Evolutionary conservation across 2,113 vertebrate species (phyloP), one percentile per base, ranked within the genome.

Genomic region (Malurus melanocephalus): DNA sequence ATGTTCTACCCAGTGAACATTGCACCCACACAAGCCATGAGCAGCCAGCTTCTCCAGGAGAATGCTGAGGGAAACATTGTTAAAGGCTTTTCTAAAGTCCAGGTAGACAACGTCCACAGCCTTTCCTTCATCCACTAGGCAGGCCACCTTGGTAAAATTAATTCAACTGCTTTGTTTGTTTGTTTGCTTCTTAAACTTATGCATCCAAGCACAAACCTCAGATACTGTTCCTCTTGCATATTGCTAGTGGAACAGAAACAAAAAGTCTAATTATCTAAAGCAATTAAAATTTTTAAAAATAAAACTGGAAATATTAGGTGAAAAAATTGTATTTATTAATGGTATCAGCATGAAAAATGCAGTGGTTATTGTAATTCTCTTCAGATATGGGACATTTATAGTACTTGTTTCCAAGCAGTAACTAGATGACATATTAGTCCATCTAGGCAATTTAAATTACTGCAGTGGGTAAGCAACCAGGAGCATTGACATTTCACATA

Each of bases 401-500:
- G 22, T 5, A n/a, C 23, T 72, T 88, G 38, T 48, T 55, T 84
- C 80, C 30, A 90, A 90, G 83, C 66, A 88, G 51, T 84, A 93
- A 84, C 93, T 51, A 94, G 62, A 22, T 88, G 80, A 91, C 83
- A 81, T 84, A 93, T 62, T 30, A 90, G 71, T 64, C 62, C 38
- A 72, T 88, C 71, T 88, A 90, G 64, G 13, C 62, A 79, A 88
- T 81, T 91, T 86, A 92, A 84, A 90, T 91, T 88, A 92, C 78
- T 88, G 92, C 78, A 88, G n/a, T 73, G 93, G 43, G 59, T 85
- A 82, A 92, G 62, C 42, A 92, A 88, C 66, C 2, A 11, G 77
- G 80, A 90, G 55, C 94, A 93, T 10, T 90, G 92, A 93, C 94
- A 94, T 93, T 88, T 90, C 88, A 90, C 86, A 94, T 96, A 93